Conservation (phyloP, 2,797 vertebrate species). For the Okamejei kenojei region DNA sequence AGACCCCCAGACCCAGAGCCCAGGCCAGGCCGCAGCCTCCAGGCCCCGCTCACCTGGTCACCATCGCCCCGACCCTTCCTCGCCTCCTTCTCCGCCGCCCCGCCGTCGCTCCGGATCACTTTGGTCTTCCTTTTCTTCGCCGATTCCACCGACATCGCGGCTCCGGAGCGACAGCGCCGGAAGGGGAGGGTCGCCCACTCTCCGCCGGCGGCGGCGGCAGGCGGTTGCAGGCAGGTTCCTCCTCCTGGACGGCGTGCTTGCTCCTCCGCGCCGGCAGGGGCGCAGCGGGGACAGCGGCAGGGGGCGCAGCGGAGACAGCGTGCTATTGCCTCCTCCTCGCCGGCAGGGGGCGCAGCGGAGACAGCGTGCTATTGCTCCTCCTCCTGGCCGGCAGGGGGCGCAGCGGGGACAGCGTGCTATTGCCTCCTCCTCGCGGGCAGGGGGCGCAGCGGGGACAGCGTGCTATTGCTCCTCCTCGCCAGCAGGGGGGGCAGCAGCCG, state of each 20-base stretch:
- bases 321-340: neutral
- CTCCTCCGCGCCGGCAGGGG: neutral
- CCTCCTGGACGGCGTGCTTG: too few species aligned
- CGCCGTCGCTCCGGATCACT: conserved; percentile 79
- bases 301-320: neutral
- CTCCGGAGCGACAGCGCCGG: neutral
- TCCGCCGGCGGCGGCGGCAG: neutral
- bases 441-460: neutral
- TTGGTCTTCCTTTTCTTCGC: conserved; percentile 90
- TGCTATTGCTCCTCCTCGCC: neutral
- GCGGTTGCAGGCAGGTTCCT: too few species aligned
- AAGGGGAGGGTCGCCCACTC: neutral
- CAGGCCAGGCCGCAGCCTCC: neutral
- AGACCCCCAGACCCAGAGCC: neutral
- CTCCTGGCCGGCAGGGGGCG: neutral
- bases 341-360: neutral
- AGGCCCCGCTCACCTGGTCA: conserved; percentile 61
- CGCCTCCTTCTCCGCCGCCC: conserved; percentile 48
- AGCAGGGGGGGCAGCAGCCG: neutral
- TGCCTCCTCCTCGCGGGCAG: neutral
- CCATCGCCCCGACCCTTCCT: conserved; percentile 55
- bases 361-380: neutral
- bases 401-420: neutral
- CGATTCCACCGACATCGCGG: conserved; percentile 66
- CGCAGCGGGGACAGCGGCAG: neutral